Evolutionary conservation across 2,797 vertebrate species (phyloP), one percentile per base, ranked within the genome.

Genomic region (Melopsittacus undulatus): DNA sequence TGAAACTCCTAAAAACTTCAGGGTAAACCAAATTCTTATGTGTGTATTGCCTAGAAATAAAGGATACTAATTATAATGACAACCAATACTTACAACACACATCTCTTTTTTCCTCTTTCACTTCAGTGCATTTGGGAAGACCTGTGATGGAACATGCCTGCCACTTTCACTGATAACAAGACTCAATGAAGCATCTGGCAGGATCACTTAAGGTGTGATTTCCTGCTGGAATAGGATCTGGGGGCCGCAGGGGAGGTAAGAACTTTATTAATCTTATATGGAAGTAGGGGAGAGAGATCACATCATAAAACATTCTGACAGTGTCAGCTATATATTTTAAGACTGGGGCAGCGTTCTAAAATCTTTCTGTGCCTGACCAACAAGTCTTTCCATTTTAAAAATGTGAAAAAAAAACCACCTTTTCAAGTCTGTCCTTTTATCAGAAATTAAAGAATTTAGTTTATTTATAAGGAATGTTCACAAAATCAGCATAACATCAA

Each of bases 181-280:
- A 87, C 72, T 70, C 70, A 48, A 74, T 83, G 63, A 90, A 76
- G 72, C 82, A 74, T 91, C 63, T 95, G 89, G 82, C 81, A 91
- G 51, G 79, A 87, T 91, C 79, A 49, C 56, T 79, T 38, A 85
- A 84, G 61, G 85, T 94, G 91, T 94, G 95, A 96, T 89, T 95
- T 96, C 92, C 85, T 94, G 56, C 87, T 93, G 81, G 75, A 89
- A 69, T 93, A 74, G 83, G 82, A 94, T 83, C 76, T 94, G 72
- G 87, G 89, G 79, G 89, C 92, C 89, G 95, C 87, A 95, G 76
- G 89, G 48, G 52, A 94, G 62, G 26, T 72, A 73, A 86, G 69
- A 69, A 83, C 73, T 94, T 94, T 64, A 92, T 96, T 95, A 96
- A 89, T 88, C 86, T 74, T 92, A 79, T 64, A 85, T 79, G 79